These are phyloP conservation scores for Laupala kohalensis DNA, from an alignment of 1,140 invertebrate species.

Conservation along the genomic window DNA sequence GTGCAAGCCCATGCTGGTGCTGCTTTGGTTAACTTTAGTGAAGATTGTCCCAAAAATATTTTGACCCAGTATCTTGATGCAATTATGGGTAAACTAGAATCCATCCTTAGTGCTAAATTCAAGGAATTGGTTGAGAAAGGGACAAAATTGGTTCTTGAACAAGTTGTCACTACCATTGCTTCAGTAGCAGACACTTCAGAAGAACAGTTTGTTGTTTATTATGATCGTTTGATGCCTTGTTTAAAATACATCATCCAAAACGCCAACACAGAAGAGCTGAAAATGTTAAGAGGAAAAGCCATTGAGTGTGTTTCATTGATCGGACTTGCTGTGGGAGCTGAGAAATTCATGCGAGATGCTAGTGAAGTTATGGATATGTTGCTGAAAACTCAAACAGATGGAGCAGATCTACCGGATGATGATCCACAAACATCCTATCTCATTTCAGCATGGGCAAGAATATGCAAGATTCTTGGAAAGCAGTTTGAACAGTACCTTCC, in stretches of 20 bases:
- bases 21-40: slow-evolving; percentile 97
- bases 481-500: slow-evolving; percentile 95
- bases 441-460: slow-evolving; percentile 96
- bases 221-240: slow-evolving; percentile 83
- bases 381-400: slow-evolving; percentile 72
- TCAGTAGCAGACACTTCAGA: slow-evolving; percentile 98
- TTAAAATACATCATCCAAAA: slow-evolving; percentile 96
- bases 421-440: slow-evolving; percentile 97
- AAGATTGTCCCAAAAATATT: slow-evolving; percentile 94
- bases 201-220: slow-evolving; percentile 81
- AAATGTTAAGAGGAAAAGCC: slow-evolving; percentile 83
- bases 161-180: slow-evolving; percentile 94
- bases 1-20: slow-evolving; percentile 87
- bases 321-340: slow-evolving; percentile 89
- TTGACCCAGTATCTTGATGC: slow-evolving; percentile 78
- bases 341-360: slow-evolving; percentile 90
- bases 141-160: slow-evolving; percentile 92
- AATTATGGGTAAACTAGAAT: slow-evolving; percentile 84
- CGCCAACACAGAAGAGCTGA: slow-evolving; percentile 74
- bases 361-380: slow-evolving; percentile 94
- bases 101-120: slow-evolving; percentile 82
- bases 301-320: slow-evolving; percentile 99
- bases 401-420: slow-evolving; percentile 72
- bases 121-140: slow-evolving; percentile 87
- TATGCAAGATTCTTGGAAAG: slow-evolving; percentile 93